Evolutionary conservation across 2,888 invertebrate species (phyloP), one percentile per base, ranked within the genome.

Genomic region (Mellilla xanthometata): DNA sequence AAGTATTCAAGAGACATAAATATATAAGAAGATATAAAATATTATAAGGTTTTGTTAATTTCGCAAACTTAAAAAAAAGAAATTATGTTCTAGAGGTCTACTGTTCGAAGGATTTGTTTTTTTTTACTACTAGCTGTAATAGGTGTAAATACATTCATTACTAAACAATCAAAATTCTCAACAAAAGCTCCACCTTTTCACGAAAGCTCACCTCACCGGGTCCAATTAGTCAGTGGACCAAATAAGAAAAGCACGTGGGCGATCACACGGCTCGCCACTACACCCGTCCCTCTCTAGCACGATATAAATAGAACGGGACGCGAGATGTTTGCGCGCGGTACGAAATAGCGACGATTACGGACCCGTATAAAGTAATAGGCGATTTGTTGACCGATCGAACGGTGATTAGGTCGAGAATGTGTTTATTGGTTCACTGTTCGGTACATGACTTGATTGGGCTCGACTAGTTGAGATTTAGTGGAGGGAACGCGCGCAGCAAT

Each of bases 141-240:
- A n/a, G n/a, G n/a, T n/a, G n/a, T n/a, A 4, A 26, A 22, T 7
- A 35, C 5, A 4, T 26, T 4, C 6, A 11, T 27, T 15, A 15
- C 4, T 10, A 8, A 19, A 9, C 15, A 12, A 27, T 12, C 24
- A 12, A 24, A 12, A 26, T 11, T 5, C 23, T 7, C 24, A n/a
- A 24, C n/a, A 15, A 30, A 30, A 19, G 15, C n/a, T 19, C 15
- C 15, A 19, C n/a, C 11, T 39, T 35, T 35, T 46, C 35, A 13
- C 29, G 33, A 26, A 39, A 36, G 2, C 29, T 13, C 51, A 62
- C 56, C 58, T 65, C 57, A 49, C 61, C 56, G 58, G 55, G 59
- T 60, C 60, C 58, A 68, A 68, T 71, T 72, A 72, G 64, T 72
- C 72, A 71, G 46, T 49, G 39, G 42, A 39, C 68, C 64, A 49